These are phyloP conservation scores for Panzeria rudis DNA, from an alignment of 2,888 invertebrate species.

Conservation along the genomic window DNA sequence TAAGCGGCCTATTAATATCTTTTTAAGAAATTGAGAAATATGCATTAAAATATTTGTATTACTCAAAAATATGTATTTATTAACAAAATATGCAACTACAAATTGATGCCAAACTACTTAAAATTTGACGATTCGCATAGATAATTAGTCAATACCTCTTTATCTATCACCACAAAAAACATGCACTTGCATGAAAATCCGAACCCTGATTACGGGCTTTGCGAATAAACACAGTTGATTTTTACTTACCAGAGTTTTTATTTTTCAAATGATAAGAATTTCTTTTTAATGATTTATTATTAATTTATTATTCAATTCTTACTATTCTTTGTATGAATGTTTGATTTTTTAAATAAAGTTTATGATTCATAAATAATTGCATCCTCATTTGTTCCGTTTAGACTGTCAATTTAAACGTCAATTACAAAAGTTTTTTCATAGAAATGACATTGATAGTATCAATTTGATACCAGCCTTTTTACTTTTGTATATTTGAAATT, in stretches of 20 bases:
- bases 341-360: background rate
- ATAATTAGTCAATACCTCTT: too few species aligned
- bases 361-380: constrained; percentile 9
- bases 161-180: too few species aligned
- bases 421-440: constrained; percentile 38
- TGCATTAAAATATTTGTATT: too few species aligned
- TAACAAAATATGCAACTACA: too few species aligned
- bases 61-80: too few species aligned
- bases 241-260: background rate
- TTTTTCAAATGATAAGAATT: background rate
- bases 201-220: too few species aligned
- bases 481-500: constrained; percentile 14
- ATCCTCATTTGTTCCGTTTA: background rate
- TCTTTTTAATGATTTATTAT: background rate
- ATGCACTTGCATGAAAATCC: too few species aligned
- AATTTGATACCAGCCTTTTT: constrained; percentile 9
- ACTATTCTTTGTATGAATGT: background rate
- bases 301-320: constrained; percentile 6
- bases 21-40: too few species aligned
- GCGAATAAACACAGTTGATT: too few species aligned
- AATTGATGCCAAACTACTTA: too few species aligned
- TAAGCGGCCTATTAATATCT: too few species aligned
- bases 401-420: background rate
- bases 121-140: too few species aligned
- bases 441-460: constrained; percentile 46